phyloP scores from a whole-genome alignment of 2,113 vertebrate genomes.

The Zapornia atra region DNA sequence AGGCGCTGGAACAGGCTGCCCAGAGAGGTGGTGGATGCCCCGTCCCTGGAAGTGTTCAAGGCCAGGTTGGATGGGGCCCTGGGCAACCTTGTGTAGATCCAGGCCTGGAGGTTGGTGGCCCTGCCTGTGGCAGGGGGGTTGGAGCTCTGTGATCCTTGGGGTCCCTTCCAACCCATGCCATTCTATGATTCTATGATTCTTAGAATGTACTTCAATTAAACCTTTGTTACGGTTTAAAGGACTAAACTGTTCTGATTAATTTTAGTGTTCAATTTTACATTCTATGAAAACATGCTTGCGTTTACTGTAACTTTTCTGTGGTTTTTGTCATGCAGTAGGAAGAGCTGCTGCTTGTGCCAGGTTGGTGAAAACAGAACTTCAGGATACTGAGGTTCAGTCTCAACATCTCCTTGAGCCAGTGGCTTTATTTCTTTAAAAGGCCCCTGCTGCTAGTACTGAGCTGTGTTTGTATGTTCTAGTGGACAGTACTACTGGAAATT shows the following conservation, averaged over 20 bases:
- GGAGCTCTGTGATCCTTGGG: no score
- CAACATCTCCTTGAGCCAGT: background rate
- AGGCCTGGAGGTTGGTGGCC: no score
- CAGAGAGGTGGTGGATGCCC: no score
- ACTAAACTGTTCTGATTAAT: background rate
- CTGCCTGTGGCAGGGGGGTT: no score
- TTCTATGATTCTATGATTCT: no score
- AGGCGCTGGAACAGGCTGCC: no score
- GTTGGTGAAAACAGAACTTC: background rate
- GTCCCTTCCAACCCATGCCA: no score
- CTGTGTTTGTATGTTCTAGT: background rate
- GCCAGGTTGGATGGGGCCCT: no score
- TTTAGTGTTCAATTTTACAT: background rate
- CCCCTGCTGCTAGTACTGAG: background rate
- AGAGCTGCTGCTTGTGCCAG: background rate
- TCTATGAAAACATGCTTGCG: background rate
- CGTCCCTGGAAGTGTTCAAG: no score
- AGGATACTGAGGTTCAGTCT: background rate
- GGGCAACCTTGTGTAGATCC: no score
- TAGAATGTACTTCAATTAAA: background rate
- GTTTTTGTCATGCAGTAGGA: background rate
- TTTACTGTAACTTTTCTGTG: background rate
- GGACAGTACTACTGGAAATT: background rate
- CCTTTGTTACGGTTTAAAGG: background rate
- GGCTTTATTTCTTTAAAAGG: background rate